These are phyloP conservation scores for Calidris pygmaea DNA, from an alignment of 2,113 vertebrate species.

Conservation along the genomic window DNA sequence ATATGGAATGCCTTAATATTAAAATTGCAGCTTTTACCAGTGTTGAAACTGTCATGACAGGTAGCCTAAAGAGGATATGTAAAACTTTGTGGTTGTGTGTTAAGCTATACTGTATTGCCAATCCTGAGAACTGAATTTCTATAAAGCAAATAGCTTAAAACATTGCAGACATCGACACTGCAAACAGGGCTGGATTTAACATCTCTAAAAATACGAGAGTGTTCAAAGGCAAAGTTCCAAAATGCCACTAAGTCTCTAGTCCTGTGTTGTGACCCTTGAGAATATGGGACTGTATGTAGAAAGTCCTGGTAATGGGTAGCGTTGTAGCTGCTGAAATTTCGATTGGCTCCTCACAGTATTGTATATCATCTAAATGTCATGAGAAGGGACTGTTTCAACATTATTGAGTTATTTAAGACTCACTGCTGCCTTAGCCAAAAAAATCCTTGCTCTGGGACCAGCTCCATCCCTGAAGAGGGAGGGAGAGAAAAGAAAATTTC, in stretches of 20 bases:
- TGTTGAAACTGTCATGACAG: background rate
- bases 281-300: background rate
- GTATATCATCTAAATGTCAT: conserved; percentile 38
- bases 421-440: conserved; percentile 26
- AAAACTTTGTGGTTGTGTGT: background rate
- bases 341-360: background rate
- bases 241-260: background rate
- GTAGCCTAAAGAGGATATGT: background rate
- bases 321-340: background rate
- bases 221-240: conserved; percentile 17
- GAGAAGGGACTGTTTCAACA: conserved; percentile 17
- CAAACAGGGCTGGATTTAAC: background rate
- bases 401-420: conserved; percentile 43
- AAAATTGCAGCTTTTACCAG: background rate
- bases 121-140: background rate
- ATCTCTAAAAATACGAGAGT: conserved; percentile 5
- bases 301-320: background rate
- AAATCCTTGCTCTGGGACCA: conserved; percentile 41
- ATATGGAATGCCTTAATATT: background rate
- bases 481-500: background rate
- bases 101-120: background rate
- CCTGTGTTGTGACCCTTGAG: background rate
- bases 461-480: background rate
- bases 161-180: background rate
- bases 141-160: background rate